phyloP scores from a whole-genome alignment of 2,113 vertebrate genomes.

The Campylomormyrus tamandua region DNA sequence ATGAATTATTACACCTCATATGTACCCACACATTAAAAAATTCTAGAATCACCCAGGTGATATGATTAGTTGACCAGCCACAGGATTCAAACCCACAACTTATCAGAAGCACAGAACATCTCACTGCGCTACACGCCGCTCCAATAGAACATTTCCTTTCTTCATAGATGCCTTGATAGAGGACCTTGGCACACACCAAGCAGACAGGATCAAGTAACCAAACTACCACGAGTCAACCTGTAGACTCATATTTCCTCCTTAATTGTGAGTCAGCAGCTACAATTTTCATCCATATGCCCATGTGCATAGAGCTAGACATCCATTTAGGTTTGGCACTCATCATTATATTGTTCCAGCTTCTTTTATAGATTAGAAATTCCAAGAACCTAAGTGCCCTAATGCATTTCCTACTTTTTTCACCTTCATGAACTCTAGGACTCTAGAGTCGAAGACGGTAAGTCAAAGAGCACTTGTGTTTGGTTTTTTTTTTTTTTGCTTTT shows the following conservation, averaged over 20 bases:
- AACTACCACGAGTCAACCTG: neutral
- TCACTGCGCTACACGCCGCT: neutral
- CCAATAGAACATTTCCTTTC: neutral
- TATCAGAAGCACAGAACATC: neutral
- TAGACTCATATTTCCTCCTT: neutral
- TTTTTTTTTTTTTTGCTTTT: neutral
- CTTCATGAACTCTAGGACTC: neutral
- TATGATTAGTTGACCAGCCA: neutral
- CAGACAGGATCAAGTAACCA: neutral
- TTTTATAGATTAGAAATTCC: neutral
- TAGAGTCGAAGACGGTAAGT: neutral
- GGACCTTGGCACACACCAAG: neutral
- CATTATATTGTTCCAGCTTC: neutral
- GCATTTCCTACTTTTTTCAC: neutral
- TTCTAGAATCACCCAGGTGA: neutral
- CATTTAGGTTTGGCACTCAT: neutral
- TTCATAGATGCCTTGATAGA: neutral
- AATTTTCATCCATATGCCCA: neutral
- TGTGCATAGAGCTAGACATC: neutral
- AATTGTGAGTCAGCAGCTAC: conserved; percentile 10
- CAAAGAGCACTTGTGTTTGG: neutral
- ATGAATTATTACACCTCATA: neutral
- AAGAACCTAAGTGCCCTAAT: neutral
- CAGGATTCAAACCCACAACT: neutral
- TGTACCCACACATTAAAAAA: neutral